Percentiles rank a stretch among this genome's conserved stretches.
phyloP scores from a whole-genome alignment of 2,113 vertebrate genomes.

The Microcebus tavaratra region DNA sequence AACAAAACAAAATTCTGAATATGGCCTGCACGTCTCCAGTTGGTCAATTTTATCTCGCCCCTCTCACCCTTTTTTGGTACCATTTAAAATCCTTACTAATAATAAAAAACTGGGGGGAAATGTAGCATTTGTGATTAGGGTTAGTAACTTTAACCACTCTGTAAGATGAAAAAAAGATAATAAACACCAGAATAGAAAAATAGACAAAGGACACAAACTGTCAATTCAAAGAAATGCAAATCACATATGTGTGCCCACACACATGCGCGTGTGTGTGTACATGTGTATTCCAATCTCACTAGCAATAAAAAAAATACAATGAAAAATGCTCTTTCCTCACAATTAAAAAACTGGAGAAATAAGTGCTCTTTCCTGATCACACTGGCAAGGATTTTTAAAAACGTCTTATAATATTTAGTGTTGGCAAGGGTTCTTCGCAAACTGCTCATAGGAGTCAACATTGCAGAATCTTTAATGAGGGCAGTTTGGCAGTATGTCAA shows the following conservation, averaged over 20 bases:
- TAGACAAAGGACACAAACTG: neutral
- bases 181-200: neutral
- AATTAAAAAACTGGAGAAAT: neutral
- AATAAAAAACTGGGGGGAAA: neutral
- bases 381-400: neutral
- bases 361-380: neutral
- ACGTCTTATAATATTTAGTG: neutral
- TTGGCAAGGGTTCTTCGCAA: neutral
- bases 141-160: neutral
- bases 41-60: neutral
- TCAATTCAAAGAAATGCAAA: neutral
- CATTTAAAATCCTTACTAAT: neutral
- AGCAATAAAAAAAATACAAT: neutral
- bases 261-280: rapidly evolving
- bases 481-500: neutral
- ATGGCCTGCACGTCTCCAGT: neutral
- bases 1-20: neutral
- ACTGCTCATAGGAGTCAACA: neutral
- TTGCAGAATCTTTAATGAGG: neutral
- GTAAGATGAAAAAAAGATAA: neutral
- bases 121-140: neutral
- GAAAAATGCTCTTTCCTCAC: neutral
- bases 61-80: neutral
- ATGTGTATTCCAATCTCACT: neutral
- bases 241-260: neutral